These are phyloP conservation scores for Kryptolebias ocellatus DNA, from an alignment of 2,797 vertebrate genomes.

Conservation along the genomic window DNA sequence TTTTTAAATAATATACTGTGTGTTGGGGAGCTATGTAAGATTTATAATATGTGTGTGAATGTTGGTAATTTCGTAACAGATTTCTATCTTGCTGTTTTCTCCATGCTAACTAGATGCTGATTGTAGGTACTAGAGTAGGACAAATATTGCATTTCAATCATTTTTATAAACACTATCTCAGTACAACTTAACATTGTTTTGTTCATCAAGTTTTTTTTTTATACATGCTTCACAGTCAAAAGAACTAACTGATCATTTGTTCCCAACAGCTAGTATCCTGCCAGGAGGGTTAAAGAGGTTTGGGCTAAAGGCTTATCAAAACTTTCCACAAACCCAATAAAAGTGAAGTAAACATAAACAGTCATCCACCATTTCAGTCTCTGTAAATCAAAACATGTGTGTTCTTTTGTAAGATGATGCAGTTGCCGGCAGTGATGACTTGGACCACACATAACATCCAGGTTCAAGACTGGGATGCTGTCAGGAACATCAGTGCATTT, in stretches of 20 bases:
- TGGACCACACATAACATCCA: slow-evolving; percentile 53
- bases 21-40: no score
- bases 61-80: no score
- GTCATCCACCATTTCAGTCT: slow-evolving; percentile 57
- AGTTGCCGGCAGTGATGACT: slow-evolving; percentile 36
- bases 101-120: no score
- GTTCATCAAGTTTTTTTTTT: no score
- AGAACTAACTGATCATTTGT: slow-evolving; percentile 55
- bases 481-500: slow-evolving; percentile 54
- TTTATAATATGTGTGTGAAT: no score
- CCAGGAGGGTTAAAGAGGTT: slow-evolving; percentile 50
- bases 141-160: no score
- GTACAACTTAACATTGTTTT: no score
- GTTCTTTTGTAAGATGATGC: slow-evolving; percentile 39
- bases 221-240: no score
- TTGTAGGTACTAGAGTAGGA: no score
- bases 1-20: no score
- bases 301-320: slow-evolving; percentile 48
- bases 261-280: not conserved
- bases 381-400: slow-evolving; percentile 49
- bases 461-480: slow-evolving; percentile 45
- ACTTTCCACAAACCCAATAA: slow-evolving; percentile 57
- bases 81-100: no score
- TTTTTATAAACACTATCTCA: no score
- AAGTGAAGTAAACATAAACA: slow-evolving; percentile 65